Evolutionary conservation across 2,888 invertebrate genomes (phyloP), one percentile per base, ranked within the genome.

Genomic region (Andrena dorsata): DNA sequence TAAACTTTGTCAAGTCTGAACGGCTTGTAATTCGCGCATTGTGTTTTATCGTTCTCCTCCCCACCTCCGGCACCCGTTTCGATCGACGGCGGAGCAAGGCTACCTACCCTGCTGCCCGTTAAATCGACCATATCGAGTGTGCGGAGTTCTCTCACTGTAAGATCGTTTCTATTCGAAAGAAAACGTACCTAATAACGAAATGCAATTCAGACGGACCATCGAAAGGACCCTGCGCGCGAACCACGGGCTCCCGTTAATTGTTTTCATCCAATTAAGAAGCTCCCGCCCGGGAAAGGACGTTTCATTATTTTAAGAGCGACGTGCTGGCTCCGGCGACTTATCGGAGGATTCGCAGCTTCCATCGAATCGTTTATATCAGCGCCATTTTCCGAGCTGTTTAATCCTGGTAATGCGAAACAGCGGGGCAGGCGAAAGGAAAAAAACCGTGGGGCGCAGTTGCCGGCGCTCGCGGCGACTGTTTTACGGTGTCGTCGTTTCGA

Each of bases 301-400:
- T 92, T 91, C 91, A 92, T 93, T 92, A 92, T 88, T 90, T 91
- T 90, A 87, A 92, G 85, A 90, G 91, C 65, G 77, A 71, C 71
- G 70, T 64, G 74, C 76, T 74, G 51, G 63, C 60, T 32, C 61
- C 35, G 35, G 35, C 75, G 82, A 83, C 80, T 77, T 86, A 88
- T 88, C 83, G 88, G 76, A 80, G 26, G 32, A 78, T 71, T 76
- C 74, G 70, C 72, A 69, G 74, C 30, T 53, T 63, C 75, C 80
- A 47, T 66, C 76, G 76, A 71, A 81, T 76, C 85, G 79, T 87
- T 87, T 89, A 71, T 83, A 88, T 86, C 77, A 83, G 56, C 74
- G 75, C 77, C 72, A 76, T 88, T 89, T 91, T 89, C 89, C 89
- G 76, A 83, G 80, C 83, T 90, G 88, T 93, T 92, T 92, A 92